Evolutionary conservation across 1,140 invertebrate species (phyloP).

Genomic region (Scaptomyza montana): DNA sequence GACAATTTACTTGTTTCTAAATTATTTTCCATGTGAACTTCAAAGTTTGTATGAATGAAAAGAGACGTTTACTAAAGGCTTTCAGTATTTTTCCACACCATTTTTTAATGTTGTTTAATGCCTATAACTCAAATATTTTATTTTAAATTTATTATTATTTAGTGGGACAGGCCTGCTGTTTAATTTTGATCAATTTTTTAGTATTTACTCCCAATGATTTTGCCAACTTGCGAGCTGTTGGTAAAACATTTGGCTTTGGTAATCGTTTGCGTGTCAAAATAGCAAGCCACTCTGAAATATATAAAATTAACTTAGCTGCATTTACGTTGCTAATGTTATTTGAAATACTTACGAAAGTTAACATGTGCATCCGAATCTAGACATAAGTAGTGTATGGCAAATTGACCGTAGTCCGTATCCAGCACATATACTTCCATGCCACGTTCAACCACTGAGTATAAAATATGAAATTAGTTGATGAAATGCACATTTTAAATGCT

Average conservation of each 20-base stretch:
- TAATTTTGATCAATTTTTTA: constrained; percentile 10
- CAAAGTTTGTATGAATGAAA: too few species aligned
- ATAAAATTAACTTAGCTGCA: too few species aligned
- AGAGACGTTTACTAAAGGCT: too few species aligned
- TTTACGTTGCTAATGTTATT: too few species aligned
- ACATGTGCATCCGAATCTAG: constrained; percentile 8
- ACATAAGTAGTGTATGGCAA: constrained; percentile 45
- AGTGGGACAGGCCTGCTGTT: constrained; percentile 29
- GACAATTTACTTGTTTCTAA: too few species aligned
- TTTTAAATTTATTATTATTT: neutral
- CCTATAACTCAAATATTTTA: too few species aligned
- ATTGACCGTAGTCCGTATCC: constrained; percentile 52
- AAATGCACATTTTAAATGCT: too few species aligned
- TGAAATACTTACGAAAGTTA: constrained; percentile 39
- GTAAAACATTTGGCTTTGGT: neutral
- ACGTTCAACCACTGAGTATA: constrained; percentile 12
- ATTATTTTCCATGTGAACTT: too few species aligned
- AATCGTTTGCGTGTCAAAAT: constrained; percentile 25
- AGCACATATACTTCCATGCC: constrained; percentile 42
- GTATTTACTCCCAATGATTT: neutral
- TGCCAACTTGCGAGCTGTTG: constrained; percentile 9
- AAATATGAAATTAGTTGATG: neutral
- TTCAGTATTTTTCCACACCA: too few species aligned
- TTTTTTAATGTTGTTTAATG: too few species aligned
- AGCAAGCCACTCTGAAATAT: constrained; percentile 35